These are phyloP conservation scores for Scolanthus callimorphus DNA, from an alignment of 92 coral and sea anemone species.

Conservation along the genomic window DNA sequence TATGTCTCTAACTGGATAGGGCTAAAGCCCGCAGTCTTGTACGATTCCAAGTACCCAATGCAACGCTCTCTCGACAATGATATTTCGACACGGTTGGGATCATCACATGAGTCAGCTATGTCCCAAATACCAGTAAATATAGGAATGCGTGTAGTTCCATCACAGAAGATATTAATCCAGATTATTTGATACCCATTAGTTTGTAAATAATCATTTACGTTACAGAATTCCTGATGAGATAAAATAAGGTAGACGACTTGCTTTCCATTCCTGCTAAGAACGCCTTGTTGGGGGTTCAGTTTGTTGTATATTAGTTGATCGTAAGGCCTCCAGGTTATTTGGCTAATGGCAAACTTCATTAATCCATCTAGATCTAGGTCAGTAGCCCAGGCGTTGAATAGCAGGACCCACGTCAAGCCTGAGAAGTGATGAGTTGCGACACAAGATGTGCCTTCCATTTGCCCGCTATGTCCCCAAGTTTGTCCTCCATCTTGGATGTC, in stretches of 20 bases:
- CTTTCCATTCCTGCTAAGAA: constrained; percentile 3
- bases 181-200: constrained; percentile 12
- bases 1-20: constrained; percentile 32
- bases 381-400: constrained; percentile 40
- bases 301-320: too few relatives aligned
- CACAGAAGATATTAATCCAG: constrained; percentile 4
- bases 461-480: constrained; percentile 40
- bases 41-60: not conserved
- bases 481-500: constrained; percentile 26
- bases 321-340: not conserved
- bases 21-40: constrained; percentile 4
- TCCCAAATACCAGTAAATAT: not conserved
- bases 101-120: not conserved
- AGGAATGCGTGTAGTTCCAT: not conserved
- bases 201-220: constrained; percentile 5
- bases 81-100: too few relatives aligned
- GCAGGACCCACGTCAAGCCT: constrained; percentile 33
- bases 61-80: not conserved
- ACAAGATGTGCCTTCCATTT: constrained; percentile 41
- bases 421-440: constrained; percentile 25
- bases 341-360: constrained; percentile 21
- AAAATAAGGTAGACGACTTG: constrained; percentile 13
- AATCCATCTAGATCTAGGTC: constrained; percentile 30
- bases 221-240: constrained; percentile 6
- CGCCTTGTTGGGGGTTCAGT: too few relatives aligned